Conservation (phyloP, 2,113 vertebrate species). For the Poicephalus gulielmi region DNA sequence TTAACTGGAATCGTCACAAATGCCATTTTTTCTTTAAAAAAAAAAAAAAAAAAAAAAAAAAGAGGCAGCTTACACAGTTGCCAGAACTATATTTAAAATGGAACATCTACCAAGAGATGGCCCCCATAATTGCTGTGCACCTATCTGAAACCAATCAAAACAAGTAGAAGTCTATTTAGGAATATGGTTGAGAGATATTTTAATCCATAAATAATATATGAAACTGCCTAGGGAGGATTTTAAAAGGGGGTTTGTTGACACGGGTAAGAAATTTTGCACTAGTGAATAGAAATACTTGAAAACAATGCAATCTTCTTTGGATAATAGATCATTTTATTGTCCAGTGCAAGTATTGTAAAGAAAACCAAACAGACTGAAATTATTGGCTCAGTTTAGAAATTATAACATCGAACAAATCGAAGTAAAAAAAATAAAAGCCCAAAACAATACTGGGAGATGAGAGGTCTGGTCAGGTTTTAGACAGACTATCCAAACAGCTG, state of each 20-base stretch:
- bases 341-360: constrained; percentile 59
- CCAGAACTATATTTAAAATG: constrained; percentile 64
- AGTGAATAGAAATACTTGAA: constrained; percentile 56
- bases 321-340: constrained; percentile 42
- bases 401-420: constrained; percentile 78
- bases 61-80: neutral
- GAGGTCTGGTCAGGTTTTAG: constrained; percentile 79
- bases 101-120: constrained; percentile 3
- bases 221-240: constrained; percentile 37
- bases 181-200: constrained; percentile 47
- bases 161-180: constrained; percentile 56
- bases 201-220: constrained; percentile 66
- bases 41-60: neutral
- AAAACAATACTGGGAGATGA: constrained; percentile 77
- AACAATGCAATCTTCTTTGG: constrained; percentile 42
- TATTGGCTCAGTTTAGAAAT: constrained; percentile 72
- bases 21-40: neutral
- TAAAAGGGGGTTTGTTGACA: constrained; percentile 37
- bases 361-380: constrained; percentile 66
- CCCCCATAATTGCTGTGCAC: neutral
- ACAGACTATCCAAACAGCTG: constrained; percentile 83
- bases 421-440: constrained; percentile 75
- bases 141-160: constrained; percentile 67
- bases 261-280: constrained; percentile 19
- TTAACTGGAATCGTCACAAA: constrained; percentile 72